Evolutionary conservation across 2,797 vertebrate species (phyloP).

Genomic region (Phoebastria nigripes): DNA sequence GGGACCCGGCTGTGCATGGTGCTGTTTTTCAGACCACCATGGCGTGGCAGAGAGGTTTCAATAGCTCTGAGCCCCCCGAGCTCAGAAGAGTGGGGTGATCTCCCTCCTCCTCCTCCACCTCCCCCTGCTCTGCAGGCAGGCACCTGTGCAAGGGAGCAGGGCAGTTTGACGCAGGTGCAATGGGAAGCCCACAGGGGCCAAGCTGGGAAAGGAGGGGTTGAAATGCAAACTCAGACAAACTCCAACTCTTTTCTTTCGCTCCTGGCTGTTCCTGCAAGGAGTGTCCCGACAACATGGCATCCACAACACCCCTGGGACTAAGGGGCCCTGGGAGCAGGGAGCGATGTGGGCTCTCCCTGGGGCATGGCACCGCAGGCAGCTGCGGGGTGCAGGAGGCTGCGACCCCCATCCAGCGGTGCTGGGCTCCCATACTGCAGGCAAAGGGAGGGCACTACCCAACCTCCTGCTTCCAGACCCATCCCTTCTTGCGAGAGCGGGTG

Average conservation of each 20-base stretch:
- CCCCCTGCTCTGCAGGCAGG: neutral
- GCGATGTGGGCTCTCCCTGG: too few species aligned
- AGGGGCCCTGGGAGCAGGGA: rapidly evolving
- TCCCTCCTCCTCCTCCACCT: neutral
- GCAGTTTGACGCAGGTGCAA: neutral
- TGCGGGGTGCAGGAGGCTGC: neutral
- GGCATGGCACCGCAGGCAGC: neutral
- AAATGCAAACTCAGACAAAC: neutral
- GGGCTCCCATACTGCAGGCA: neutral
- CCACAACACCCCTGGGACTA: neutral
- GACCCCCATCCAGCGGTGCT: neutral
- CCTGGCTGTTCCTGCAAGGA: neutral
- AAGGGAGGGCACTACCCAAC: neutral
- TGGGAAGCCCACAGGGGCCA: rapidly evolving
- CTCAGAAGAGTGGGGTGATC: neutral
- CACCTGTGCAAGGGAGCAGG: neutral
- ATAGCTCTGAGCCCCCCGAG: neutral
- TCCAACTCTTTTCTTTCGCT: neutral
- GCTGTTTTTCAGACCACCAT: neutral
- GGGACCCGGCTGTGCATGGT: neutral
- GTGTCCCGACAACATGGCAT: rapidly evolving
- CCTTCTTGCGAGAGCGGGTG: rapidly evolving
- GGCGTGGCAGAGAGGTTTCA: neutral
- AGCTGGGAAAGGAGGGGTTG: neutral
- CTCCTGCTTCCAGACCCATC: neutral